Evolutionary conservation across 1,140 invertebrate species (phyloP).

Genomic region (Drosophila fuyamai): DNA sequence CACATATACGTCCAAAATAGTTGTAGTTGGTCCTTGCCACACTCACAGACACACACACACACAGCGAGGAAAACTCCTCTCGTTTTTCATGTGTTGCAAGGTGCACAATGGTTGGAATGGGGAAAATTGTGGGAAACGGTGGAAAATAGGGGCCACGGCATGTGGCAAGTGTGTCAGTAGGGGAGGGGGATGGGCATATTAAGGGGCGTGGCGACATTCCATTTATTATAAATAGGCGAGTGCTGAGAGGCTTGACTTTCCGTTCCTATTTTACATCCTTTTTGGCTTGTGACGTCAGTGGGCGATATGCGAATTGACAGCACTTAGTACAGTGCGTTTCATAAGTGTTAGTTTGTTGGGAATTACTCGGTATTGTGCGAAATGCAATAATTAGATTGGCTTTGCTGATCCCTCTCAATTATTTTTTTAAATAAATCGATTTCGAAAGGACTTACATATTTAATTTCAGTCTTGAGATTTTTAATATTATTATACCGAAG

Average conservation of each 20-base stretch:
- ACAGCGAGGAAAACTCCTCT: slow-evolving; percentile 35
- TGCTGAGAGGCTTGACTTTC: slow-evolving; percentile 40
- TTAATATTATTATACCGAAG: no score
- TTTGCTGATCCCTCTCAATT: not conserved
- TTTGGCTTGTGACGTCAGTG: slow-evolving; percentile 36
- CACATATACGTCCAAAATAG: slow-evolving; percentile 49
- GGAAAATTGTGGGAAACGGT: not conserved
- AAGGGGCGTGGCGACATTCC: slow-evolving; percentile 41
- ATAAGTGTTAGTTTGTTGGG: slow-evolving; percentile 6
- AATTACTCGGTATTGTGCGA: not conserved
- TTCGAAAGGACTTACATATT: not conserved
- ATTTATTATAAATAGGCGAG: slow-evolving; percentile 60
- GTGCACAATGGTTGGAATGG: slow-evolving; percentile 13
- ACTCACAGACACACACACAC: slow-evolving; percentile 6
- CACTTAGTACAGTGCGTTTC: slow-evolving; percentile 22
- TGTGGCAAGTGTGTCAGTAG: slow-evolving; percentile 52
- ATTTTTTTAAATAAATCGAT: not conserved
- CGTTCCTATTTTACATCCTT: slow-evolving; percentile 1
- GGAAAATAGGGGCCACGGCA: slow-evolving; percentile 17
- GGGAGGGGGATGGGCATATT: slow-evolving; percentile 7
- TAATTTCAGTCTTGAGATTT: no score
- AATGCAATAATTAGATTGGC: not conserved
- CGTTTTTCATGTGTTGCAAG: slow-evolving; percentile 43
- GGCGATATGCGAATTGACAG: slow-evolving; percentile 11
- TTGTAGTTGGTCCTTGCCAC: slow-evolving; percentile 34